Percentiles rank a stretch among this genome's conserved stretches.
Evolutionary conservation across 2,888 invertebrate genomes (phyloP).

Genomic region (Cephus pulcher): DNA sequence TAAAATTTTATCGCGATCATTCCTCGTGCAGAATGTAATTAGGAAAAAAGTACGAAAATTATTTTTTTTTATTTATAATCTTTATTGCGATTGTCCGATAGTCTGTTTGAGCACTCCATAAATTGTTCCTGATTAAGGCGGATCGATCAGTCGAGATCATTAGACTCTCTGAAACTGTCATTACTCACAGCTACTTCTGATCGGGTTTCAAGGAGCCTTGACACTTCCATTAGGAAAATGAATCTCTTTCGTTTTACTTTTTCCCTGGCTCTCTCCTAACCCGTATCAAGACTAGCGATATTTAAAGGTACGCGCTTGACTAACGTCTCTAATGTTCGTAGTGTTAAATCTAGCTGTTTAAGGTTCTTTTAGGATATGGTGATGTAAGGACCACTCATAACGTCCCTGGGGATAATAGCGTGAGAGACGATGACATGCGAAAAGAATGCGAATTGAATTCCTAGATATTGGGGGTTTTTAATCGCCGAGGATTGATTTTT

Average conservation of each 20-base stretch:
- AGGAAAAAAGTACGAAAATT: neutral
- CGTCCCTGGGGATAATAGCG: neutral
- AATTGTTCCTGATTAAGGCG: neutral
- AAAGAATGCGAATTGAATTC: neutral
- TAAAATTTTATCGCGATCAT: neutral
- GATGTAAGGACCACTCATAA: neutral
- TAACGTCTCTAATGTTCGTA: constrained; percentile 54
- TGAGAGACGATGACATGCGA: neutral
- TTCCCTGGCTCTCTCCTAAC: constrained; percentile 53
- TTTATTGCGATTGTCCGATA: neutral
- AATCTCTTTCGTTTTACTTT: constrained; percentile 13
- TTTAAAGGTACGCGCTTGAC: constrained; percentile 66
- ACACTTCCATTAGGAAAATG: constrained; percentile 8
- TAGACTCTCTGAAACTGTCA: constrained; percentile 26
- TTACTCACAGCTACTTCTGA: constrained; percentile 62
- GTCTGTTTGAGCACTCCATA: neutral
- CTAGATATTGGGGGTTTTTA: neutral
- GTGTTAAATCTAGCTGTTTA: neutral
- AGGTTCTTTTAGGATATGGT: neutral
- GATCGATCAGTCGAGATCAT: neutral
- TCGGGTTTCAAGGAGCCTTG: constrained; percentile 57
- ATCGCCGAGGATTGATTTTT: neutral
- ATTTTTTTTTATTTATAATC: neutral
- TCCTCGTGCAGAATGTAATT: neutral
- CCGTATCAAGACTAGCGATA: constrained; percentile 64